These are phyloP conservation scores for Calyptommatus sinebrachiatus DNA, from an alignment of 2,113 vertebrate genomes.

Conservation along the genomic window DNA sequence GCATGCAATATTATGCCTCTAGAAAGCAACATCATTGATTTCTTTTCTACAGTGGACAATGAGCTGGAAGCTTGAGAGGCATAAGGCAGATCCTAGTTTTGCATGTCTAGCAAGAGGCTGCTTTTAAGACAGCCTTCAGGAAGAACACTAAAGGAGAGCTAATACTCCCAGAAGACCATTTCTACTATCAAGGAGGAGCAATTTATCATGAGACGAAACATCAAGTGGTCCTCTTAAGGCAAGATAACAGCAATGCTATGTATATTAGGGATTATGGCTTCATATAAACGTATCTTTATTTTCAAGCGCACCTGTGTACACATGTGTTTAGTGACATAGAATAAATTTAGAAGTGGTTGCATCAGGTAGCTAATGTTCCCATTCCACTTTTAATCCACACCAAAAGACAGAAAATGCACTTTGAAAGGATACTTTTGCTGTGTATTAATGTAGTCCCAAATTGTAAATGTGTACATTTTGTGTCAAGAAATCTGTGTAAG, in stretches of 20 bases:
- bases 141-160: background rate
- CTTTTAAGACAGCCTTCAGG: background rate
- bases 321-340: background rate
- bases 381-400: no score
- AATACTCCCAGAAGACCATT: background rate
- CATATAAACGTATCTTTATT: no score
- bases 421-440: no score
- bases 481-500: background rate
- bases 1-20: background rate
- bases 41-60: conserved; percentile 15
- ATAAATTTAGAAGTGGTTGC: no score
- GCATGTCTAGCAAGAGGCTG: background rate
- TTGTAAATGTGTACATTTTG: no score
- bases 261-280: no score
- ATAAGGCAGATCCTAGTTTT: background rate
- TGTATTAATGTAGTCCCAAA: no score
- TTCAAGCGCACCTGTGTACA: no score
- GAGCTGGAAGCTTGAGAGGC: background rate
- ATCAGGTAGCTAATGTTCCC: no score
- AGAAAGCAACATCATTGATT: background rate
- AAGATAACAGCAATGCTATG: no score
- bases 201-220: background rate
- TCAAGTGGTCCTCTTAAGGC: background rate
- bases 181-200: background rate
- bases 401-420: no score